Conservation (phyloP, 2,888 invertebrate genomes). For the Drosophila quasianomalipes region DNA sequence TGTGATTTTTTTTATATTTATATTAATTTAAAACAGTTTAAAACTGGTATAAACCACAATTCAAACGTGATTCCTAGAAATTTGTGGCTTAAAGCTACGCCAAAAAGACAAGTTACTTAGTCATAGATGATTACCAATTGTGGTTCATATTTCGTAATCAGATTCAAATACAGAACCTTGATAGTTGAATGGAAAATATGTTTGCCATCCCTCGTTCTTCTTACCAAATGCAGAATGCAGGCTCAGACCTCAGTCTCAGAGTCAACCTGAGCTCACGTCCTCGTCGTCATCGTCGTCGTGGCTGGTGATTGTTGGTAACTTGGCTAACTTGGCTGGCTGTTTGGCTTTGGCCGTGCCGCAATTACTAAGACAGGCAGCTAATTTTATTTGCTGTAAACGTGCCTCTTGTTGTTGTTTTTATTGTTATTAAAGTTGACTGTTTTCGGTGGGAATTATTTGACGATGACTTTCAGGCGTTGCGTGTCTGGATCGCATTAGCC, state of each 20-base stretch:
- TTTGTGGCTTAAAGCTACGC: neutral
- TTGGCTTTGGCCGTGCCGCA: constrained; percentile 65
- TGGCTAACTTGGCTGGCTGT: constrained; percentile 33
- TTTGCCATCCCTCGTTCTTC: constrained; percentile 46
- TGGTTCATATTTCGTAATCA: constrained; percentile 8
- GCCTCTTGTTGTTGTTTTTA: constrained; percentile 29
- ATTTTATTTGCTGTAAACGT: constrained; percentile 77
- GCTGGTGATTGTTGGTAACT: constrained; percentile 45
- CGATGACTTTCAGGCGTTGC: constrained; percentile 65
- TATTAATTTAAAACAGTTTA: neutral
- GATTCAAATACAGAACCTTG: constrained; percentile 4
- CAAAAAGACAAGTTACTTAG: constrained; percentile 9
- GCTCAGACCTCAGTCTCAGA: neutral
- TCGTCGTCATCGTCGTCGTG: constrained; percentile 28
- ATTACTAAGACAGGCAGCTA: constrained; percentile 79
- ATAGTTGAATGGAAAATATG: constrained; percentile 15
- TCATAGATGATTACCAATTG: constrained; percentile 12
- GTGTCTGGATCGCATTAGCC: constrained; percentile 64
- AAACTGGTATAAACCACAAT: constrained; percentile 18
- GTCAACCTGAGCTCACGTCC: constrained; percentile 25
- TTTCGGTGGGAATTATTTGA: constrained; percentile 64
- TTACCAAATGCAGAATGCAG: constrained; percentile 52
- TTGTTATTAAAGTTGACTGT: constrained; percentile 31
- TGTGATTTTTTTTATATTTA: constrained; percentile 3
- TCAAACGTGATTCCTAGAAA: constrained; percentile 16